Base-by-base conservation (phyloP, 2,797 vertebrate genomes). In the Myotis daubentonii region DNA sequence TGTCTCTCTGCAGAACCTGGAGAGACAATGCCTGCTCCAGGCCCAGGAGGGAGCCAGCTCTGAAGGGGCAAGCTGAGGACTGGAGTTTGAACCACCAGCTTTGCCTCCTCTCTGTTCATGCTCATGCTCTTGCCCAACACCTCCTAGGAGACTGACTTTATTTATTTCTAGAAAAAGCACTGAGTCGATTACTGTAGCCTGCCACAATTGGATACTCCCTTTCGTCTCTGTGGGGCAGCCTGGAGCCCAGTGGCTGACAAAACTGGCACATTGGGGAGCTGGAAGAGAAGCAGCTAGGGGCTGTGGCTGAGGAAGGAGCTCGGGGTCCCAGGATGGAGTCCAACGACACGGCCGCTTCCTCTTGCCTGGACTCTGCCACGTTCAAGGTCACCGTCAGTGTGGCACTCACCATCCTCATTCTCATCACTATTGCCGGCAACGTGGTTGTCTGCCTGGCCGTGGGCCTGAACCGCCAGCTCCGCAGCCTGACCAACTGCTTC, bases 401-500 rank as follows among this genome's bases (percentile, higher is more conserved):
- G 36, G 97, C 98, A 68, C 98, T 99, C 30, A 8, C 97, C 11
- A 65, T 89, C 60, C 98, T 99, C 72, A 99, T 99, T 33, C 5
- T 98, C 51, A 62, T 99, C 96, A 99, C 98, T 8, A 89, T 99
- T 1, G 98, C 98, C 0, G 99, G 99, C n/a, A 99, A 99, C 3
- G 96, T 99, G 94, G 95, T 99, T 0, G 99, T 99, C 44, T 99
- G 99, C 93, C 97, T 99, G 97, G 99, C 99, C 0, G 99, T 99
- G 53, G 98, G 98, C 74, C 95, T 99, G n/a, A 99, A 99, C 96
- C 99, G 99, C 2, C 98, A 98, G 66, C 98, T 99, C 72, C 99
- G 98, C 91, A 99, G 98, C 75, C 95, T 99, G 66, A 98, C 99
- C 0, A 99, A 99, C 98, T 99, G 99, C 97, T 99, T 99, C 57